Evolutionary conservation across 2,113 vertebrate genomes (phyloP).

Genomic region (Atlantisia rogersi): DNA sequence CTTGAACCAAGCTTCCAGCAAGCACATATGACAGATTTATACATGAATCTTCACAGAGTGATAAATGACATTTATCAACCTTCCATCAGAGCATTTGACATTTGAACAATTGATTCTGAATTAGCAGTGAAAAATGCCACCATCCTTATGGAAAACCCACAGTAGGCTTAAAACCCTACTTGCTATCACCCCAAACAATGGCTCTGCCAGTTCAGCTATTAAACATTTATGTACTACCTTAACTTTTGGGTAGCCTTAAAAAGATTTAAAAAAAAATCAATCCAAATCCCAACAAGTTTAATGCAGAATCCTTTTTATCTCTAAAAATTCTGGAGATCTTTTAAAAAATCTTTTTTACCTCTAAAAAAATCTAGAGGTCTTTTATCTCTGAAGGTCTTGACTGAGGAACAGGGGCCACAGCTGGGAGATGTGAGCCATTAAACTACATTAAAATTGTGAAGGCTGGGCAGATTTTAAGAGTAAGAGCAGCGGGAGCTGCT

Average conservation of each 20-base stretch:
- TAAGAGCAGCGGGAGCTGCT: not conserved
- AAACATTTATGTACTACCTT: not conserved
- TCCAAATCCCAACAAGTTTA: not conserved
- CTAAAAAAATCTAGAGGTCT: too few species aligned
- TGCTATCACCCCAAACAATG: not conserved
- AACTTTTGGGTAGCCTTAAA: not conserved
- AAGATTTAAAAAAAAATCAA: not conserved
- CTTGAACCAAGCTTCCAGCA: slow-evolving; percentile 16
- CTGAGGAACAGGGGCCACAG: not conserved
- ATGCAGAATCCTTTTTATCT: not conserved
- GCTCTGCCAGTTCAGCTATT: not conserved
- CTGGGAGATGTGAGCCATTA: not conserved
- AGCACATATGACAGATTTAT: not conserved
- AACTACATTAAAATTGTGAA: not conserved
- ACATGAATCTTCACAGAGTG: not conserved
- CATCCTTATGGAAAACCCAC: not conserved
- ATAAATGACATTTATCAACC: slow-evolving; percentile 53
- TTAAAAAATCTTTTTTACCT: too few species aligned
- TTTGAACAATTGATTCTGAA: slow-evolving; percentile 34
- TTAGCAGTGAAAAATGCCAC: slow-evolving; percentile 20
- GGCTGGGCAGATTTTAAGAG: not conserved
- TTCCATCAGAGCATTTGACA: slow-evolving; percentile 9
- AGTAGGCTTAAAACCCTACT: not conserved
- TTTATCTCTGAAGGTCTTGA: too few species aligned
- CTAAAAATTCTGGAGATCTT: too few species aligned